Base-by-base conservation (phyloP, 2,113 vertebrate species). In the Oncorhynchus kisutch region DNA sequence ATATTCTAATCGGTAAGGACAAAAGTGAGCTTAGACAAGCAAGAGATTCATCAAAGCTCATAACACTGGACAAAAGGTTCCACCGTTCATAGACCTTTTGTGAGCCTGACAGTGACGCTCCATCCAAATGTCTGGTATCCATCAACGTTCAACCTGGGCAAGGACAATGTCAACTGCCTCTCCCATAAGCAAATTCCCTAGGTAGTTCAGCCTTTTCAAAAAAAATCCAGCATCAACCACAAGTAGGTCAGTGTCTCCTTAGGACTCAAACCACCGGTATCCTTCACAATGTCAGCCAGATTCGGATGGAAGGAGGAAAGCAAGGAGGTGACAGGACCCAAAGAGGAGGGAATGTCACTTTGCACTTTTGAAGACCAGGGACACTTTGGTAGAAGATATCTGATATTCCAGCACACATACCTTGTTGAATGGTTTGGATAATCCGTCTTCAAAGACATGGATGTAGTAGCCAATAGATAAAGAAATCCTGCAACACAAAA, bases 131-230 rank as follows among this genome's bases (percentile, higher is more conserved):
- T 80, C 86, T 80, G 64, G 2, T 72, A 81, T 81, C 31, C 72
- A 78, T 78, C 8, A 54, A 70, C 57, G 79, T 75, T 68, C 59
- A 84, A 67, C 73, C 69, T 77, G 80, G 75, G 86, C 83, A 90
- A 91, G 90, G 91, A 88, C 87, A 87, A 87, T 79, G 76, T 80
- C 1, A 11, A 70, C 72, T 67, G 45, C 75, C 66, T 78, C 76
- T 73, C 39, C 76, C 70, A 74, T 80, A 62, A 87, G 76, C 78
- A 59, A 74, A 78, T 86, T 86, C 74, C 81, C 81, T 57, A 72
- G 70, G 71, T 67, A 22, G 72, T 72, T 76, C 73, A 57, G 51
- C 3, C 14, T 57, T 79, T 80, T 83, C 68, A 73, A 72, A 60
- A 60, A 60, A 57, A 65, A 87, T 86, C 48, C 74, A 75, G 51